A percentile compares a stretch with the other conserved stretches of the same genome.
Evolutionary conservation across 1,140 invertebrate genomes (phyloP).

Genomic region (Hirudo medicinalis): DNA sequence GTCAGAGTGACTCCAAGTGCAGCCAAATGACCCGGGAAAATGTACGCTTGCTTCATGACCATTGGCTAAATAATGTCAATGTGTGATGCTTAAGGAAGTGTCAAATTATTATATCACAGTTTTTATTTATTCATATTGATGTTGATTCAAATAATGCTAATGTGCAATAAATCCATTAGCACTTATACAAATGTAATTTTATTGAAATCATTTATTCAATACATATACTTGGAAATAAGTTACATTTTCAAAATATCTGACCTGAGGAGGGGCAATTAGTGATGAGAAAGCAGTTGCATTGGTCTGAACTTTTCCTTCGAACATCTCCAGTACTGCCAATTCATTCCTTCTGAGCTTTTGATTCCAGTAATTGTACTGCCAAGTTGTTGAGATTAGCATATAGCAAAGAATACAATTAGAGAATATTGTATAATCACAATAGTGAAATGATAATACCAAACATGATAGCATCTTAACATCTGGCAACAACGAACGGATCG

Average conservation of each 20-base stretch:
- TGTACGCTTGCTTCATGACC: conserved; percentile 74
- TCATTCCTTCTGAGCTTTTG: conserved; percentile 81
- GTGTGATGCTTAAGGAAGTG: no score
- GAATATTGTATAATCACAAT: no score
- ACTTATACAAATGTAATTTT: no score
- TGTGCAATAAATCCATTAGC: no score
- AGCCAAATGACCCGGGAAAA: conserved; percentile 65
- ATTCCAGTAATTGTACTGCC: conserved; percentile 75
- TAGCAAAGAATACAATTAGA: no score
- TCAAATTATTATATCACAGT: no score
- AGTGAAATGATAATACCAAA: no score
- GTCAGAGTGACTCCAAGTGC: conserved; percentile 49
- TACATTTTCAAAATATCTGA: not conserved
- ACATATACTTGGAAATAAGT: no score
- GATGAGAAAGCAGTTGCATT: conserved; percentile 78
- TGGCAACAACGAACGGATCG: not conserved
- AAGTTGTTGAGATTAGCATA: conserved; percentile 15
- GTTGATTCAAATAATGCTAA: no score
- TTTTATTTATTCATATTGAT: no score
- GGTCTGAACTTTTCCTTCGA: conserved; percentile 74
- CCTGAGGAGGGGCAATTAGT: conserved; percentile 47
- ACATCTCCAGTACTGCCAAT: conserved; percentile 80
- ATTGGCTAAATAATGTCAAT: conserved; percentile 45
- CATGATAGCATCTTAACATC: no score
- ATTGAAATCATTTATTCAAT: no score